These are phyloP conservation scores for Crocallis elinguaria DNA, from an alignment of 2,888 invertebrate genomes.

Conservation along the genomic window DNA sequence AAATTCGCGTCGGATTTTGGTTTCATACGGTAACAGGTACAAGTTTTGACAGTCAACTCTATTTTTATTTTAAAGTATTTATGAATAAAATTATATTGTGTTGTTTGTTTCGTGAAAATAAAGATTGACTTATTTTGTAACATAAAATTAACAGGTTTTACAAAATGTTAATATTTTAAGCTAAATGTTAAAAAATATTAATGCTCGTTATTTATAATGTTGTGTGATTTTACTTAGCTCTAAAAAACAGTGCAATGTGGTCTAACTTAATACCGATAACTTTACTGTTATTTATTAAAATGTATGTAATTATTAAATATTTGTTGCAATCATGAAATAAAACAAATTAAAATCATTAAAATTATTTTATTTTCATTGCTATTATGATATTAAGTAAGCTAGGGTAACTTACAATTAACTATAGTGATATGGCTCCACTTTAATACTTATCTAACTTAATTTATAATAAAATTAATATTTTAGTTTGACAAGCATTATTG, in stretches of 20 bases:
- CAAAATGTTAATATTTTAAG: too few relatives aligned
- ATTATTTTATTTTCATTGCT: slow-evolving; percentile 50
- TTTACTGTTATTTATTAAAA: slow-evolving; percentile 41
- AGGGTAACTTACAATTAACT: slow-evolving; percentile 77
- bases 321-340: slow-evolving; percentile 52
- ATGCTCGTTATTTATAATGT: too few relatives aligned
- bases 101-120: too few relatives aligned
- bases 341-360: slow-evolving; percentile 52
- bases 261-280: slow-evolving; percentile 13
- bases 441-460: slow-evolving; percentile 43
- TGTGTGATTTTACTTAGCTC: slow-evolving; percentile 27
- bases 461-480: neutral
- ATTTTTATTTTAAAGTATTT: too few relatives aligned
- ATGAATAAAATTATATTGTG: too few relatives aligned
- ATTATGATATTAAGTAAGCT: slow-evolving; percentile 51
- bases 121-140: too few relatives aligned
- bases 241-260: slow-evolving; percentile 42
- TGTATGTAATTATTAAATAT: slow-evolving; percentile 33
- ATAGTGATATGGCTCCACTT: slow-evolving; percentile 80
- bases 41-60: too few relatives aligned
- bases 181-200: too few relatives aligned
- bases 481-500: neutral
- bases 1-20: too few relatives aligned
- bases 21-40: too few relatives aligned
- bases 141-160: too few relatives aligned